A percentile compares a stretch with the other conserved stretches of the same genome.
phyloP scores from a whole-genome alignment of 1,140 invertebrate genomes.

The Scaptodrosophila lebanonensis region DNA sequence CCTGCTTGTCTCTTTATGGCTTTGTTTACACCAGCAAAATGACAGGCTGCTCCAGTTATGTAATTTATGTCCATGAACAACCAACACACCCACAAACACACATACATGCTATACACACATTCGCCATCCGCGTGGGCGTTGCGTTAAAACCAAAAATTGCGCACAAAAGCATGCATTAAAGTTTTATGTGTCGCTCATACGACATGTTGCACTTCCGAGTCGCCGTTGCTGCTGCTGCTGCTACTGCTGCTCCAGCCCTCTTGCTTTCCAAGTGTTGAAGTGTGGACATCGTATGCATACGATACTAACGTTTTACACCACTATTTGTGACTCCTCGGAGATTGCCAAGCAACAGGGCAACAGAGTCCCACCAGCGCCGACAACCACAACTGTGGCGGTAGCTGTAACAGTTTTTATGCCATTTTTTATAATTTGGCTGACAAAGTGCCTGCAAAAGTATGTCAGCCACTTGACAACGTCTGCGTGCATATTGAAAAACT shows the following conservation, averaged over 20 bases:
- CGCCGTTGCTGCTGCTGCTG: conserved; percentile 12
- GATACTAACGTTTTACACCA: conserved; percentile 24
- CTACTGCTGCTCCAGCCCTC: no score
- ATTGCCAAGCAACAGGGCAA: conserved; percentile 7
- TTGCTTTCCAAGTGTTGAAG: no score
- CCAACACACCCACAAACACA: conserved; percentile 4
- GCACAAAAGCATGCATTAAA: conserved; percentile 58
- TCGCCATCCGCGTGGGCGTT: neutral
- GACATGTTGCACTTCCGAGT: conserved; percentile 54
- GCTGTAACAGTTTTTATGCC: conserved; percentile 13
- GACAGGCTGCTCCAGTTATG: conserved; percentile 33
- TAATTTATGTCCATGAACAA: conserved; percentile 47
- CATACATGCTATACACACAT: conserved; percentile 7
- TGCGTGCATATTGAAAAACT: conserved; percentile 45
- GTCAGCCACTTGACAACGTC: conserved; percentile 41
- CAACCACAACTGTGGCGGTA: no score
- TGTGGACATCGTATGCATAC: no score
- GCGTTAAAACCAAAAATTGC: conserved; percentile 26
- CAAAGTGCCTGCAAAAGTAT: conserved; percentile 22
- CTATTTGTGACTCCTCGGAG: conserved; percentile 2
- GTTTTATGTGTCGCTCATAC: conserved; percentile 63
- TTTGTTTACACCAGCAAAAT: conserved; percentile 39
- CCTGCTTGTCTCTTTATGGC: conserved; percentile 34
- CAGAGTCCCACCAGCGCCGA: neutral
- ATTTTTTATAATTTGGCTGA: conserved; percentile 38